A percentile compares a stretch with the other conserved stretches of the same genome.
These are phyloP conservation scores for Scrobipalpa costella DNA, from an alignment of 2,888 invertebrate genomes.

Conservation along the genomic window DNA sequence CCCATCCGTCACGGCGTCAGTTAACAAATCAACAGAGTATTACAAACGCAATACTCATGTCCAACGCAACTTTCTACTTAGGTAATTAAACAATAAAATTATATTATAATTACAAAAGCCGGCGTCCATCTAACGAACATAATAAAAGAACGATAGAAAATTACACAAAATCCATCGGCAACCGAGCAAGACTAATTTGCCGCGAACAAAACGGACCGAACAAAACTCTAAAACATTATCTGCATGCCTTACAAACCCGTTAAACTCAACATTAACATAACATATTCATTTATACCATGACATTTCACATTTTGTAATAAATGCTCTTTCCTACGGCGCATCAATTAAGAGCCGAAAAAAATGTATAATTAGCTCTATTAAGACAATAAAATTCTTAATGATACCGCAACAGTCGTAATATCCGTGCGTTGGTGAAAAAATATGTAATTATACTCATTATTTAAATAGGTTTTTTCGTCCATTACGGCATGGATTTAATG, in stretches of 20 bases:
- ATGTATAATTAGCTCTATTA: constrained; percentile 81
- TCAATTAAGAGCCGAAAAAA: constrained; percentile 80
- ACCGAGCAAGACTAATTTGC: constrained; percentile 72
- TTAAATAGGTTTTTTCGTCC: constrained; percentile 78
- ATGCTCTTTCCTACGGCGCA: constrained; percentile 76
- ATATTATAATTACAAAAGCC: constrained; percentile 48
- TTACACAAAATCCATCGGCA: constrained; percentile 65
- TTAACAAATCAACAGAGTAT: constrained; percentile 44
- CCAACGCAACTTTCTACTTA: constrained; percentile 55
- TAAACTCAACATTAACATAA: constrained; percentile 76
- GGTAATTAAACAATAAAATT: constrained; percentile 57
- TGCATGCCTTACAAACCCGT: constrained; percentile 68
- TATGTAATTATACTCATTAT: constrained; percentile 81
- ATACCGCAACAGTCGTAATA: constrained; percentile 78
- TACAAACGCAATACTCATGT: constrained; percentile 35
- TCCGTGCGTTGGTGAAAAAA: constrained; percentile 78
- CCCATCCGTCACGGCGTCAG: constrained; percentile 42
- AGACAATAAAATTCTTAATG: constrained; percentile 81
- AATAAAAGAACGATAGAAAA: constrained; percentile 58
- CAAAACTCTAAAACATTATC: constrained; percentile 67
- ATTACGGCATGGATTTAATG: constrained; percentile 74
- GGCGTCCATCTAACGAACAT: constrained; percentile 33
- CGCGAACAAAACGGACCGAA: constrained; percentile 72
- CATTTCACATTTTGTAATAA: constrained; percentile 80
- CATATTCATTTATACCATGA: constrained; percentile 79